Evolutionary conservation across 1,140 invertebrate species (phyloP).

Genomic region (Aphis craccivora): DNA sequence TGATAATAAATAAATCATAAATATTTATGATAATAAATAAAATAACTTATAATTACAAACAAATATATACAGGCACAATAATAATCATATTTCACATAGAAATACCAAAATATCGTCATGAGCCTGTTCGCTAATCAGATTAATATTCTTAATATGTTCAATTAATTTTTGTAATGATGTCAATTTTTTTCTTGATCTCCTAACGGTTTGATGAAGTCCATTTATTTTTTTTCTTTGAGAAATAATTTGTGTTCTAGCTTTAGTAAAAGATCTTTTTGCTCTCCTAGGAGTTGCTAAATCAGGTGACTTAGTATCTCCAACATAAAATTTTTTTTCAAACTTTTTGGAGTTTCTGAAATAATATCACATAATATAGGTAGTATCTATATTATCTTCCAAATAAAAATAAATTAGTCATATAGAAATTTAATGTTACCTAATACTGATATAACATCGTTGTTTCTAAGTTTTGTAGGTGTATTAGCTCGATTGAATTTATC

Average conservation of each 20-base stretch:
- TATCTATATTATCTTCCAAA: too few relatives aligned
- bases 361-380: background rate
- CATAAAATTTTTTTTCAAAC: background rate
- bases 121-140: background rate
- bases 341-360: conserved; percentile 17
- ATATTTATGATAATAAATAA: too few relatives aligned
- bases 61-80: too few relatives aligned
- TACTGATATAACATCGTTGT: background rate
- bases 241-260: background rate
- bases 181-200: background rate
- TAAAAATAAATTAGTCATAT: background rate
- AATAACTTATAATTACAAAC: too few relatives aligned
- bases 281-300: background rate
- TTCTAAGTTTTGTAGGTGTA: background rate
- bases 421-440: background rate
- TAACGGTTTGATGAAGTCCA: background rate
- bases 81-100: too few relatives aligned
- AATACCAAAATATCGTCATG: background rate
- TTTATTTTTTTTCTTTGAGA: background rate
- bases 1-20: too few relatives aligned
- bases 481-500: background rate
- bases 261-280: conserved; percentile 14
- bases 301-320: background rate
- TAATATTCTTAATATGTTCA: background rate
- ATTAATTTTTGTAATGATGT: background rate